These are phyloP conservation scores for Magallana nippona DNA, from an alignment of 2,888 invertebrate species.

Conservation along the genomic window DNA sequence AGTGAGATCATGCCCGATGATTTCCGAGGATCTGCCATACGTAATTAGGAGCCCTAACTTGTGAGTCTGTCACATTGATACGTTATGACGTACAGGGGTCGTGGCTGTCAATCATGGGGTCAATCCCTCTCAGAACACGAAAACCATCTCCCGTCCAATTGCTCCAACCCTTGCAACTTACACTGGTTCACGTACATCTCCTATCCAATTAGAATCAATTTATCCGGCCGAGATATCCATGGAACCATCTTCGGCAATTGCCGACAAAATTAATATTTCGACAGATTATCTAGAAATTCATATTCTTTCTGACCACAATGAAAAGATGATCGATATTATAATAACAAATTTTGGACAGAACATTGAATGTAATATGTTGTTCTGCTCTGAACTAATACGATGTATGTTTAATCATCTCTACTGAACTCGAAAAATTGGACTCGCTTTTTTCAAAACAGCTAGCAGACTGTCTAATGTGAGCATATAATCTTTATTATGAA, in stretches of 20 bases:
- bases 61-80: slow-evolving; percentile 22
- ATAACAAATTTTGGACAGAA: background rate
- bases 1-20: background rate
- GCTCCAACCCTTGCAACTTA: background rate
- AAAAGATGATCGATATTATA: background rate
- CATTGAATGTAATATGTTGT: background rate
- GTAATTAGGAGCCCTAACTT: slow-evolving; percentile 4
- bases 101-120: slow-evolving; percentile 7
- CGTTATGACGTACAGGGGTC: slow-evolving; percentile 15
- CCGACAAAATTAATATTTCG: slow-evolving; percentile 23
- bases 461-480: too few relatives aligned
- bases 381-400: too few relatives aligned
- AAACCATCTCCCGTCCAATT: background rate
- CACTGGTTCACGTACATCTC: background rate
- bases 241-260: slow-evolving; percentile 11
- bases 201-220: slow-evolving; percentile 28
- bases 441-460: too few relatives aligned
- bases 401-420: too few relatives aligned
- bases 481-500: too few relatives aligned
- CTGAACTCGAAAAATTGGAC: too few relatives aligned
- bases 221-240: background rate
- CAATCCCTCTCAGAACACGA: slow-evolving; percentile 20
- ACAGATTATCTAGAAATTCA: slow-evolving; percentile 17
- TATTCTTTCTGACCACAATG: slow-evolving; percentile 25
- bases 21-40: slow-evolving; percentile 5